These are phyloP conservation scores for Syngnathus rostellatus DNA, from an alignment of 2,797 vertebrate genomes.

Conservation along the genomic window DNA sequence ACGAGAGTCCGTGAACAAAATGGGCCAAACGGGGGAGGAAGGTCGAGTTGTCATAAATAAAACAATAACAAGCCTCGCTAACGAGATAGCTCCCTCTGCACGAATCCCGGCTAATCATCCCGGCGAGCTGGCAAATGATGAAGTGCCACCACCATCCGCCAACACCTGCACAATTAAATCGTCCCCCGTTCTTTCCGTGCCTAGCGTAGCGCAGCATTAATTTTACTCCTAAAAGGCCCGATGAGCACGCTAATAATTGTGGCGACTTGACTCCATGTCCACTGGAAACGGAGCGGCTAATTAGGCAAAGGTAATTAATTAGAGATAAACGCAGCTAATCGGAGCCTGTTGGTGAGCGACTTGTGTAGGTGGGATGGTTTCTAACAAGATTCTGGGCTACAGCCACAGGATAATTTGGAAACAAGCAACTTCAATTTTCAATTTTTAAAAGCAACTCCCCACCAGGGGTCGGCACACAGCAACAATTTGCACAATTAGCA, in stretches of 20 bases:
- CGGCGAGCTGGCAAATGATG: conserved; percentile 90
- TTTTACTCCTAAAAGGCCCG: conserved; percentile 96
- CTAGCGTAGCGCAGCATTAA: conserved; percentile 82
- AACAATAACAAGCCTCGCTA: conserved; percentile 99
- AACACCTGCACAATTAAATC: conserved; percentile 99
- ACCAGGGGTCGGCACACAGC: no score
- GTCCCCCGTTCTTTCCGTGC: conserved; percentile 82
- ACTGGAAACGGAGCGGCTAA: conserved; percentile 96
- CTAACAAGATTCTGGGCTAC: neutral
- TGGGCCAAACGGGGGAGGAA: conserved; percentile 89
- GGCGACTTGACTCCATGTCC: conserved; percentile 99
- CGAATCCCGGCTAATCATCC: conserved; percentile 90
- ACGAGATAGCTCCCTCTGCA: conserved; percentile 96
- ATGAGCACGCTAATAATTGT: conserved; percentile 99
- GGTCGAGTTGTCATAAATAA: conserved; percentile 99
- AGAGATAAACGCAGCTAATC: conserved; percentile 99
- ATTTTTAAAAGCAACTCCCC: no score
- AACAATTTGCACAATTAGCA: no score
- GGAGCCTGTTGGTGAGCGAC: conserved; percentile 87
- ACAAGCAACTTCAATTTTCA: conserved; percentile 2
- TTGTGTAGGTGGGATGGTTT: conserved; percentile 21
- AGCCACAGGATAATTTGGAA: conserved; percentile 4
- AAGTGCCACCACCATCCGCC: conserved; percentile 93
- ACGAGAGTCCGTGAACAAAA: conserved; percentile 90
- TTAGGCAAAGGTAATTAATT: conserved; percentile 99